These are phyloP conservation scores for Sinelater perroti DNA, from an alignment of 2,888 invertebrate genomes.

Conservation along the genomic window DNA sequence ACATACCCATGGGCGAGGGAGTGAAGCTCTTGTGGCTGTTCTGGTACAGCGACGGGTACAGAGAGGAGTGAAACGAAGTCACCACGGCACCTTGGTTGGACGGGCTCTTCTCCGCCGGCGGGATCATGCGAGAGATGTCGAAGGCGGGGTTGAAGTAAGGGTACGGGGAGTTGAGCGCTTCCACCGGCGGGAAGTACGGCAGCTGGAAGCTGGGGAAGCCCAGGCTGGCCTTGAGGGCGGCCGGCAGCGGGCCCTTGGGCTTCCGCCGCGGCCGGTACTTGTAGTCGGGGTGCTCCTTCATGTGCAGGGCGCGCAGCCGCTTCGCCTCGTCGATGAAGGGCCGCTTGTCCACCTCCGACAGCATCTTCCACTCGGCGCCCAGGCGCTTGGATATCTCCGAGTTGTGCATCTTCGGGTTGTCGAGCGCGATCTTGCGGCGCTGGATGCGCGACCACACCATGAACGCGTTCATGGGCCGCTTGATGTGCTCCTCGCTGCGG, in stretches of 20 bases:
- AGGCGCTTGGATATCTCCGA: constrained; percentile 90
- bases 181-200: constrained; percentile 70
- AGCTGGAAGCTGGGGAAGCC: constrained; percentile 73
- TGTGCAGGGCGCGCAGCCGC: constrained; percentile 83
- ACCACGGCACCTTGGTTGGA: constrained; percentile 69
- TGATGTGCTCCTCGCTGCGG: constrained; percentile 79
- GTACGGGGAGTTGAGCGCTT: constrained; percentile 68
- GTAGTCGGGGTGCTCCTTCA: constrained; percentile 92
- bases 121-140: constrained; percentile 55
- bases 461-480: constrained; percentile 97
- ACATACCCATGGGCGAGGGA: constrained; percentile 65
- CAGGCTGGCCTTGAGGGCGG: constrained; percentile 51
- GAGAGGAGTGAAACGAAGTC: constrained; percentile 74
- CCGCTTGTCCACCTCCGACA: constrained; percentile 86
- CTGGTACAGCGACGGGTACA: constrained; percentile 74
- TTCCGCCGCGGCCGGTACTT: constrained; percentile 88
- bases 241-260: constrained; percentile 75
- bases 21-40: constrained; percentile 61
- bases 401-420: constrained; percentile 94
- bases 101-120: constrained; percentile 55
- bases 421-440: constrained; percentile 89
- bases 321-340: constrained; percentile 97
- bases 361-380: constrained; percentile 92
- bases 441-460: constrained; percentile 97
- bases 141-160: constrained; percentile 82